Evolutionary conservation across 2,797 vertebrate species (phyloP).

Genomic region (Oreortyx pictus): DNA sequence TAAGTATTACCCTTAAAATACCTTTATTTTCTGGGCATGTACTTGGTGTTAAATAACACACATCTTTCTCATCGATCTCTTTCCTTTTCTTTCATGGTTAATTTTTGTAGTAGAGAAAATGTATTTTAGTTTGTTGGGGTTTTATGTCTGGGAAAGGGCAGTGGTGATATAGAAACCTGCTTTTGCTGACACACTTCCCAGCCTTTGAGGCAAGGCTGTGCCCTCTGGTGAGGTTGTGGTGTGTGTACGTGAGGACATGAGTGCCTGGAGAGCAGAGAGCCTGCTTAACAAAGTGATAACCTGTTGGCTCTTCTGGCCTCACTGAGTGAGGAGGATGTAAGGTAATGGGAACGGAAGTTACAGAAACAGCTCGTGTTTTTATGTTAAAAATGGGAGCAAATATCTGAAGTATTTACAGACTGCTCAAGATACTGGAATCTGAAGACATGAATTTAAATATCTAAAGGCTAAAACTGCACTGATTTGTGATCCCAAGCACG

Average conservation of each 20-base stretch:
- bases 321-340: neutral
- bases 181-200: neutral
- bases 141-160: slow-evolving; percentile 5
- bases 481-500: neutral
- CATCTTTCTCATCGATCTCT: neutral
- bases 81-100: neutral
- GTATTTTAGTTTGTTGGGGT: neutral
- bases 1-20: slow-evolving; percentile 74
- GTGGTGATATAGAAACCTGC: neutral
- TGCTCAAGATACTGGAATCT: neutral
- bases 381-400: slow-evolving; percentile 10
- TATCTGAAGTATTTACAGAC: neutral
- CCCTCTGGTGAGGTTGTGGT: neutral
- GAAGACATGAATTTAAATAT: neutral
- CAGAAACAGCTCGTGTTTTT: neutral
- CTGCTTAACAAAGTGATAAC: neutral
- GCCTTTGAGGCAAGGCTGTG: neutral
- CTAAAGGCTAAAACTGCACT: neutral
- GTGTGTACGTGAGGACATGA: neutral
- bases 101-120: neutral
- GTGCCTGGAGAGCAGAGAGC: neutral
- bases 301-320: neutral
- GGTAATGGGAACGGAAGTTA: neutral
- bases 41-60: neutral
- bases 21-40: neutral